phyloP scores from a whole-genome alignment of 2,888 invertebrate genomes.

The Folsomia candida region DNA sequence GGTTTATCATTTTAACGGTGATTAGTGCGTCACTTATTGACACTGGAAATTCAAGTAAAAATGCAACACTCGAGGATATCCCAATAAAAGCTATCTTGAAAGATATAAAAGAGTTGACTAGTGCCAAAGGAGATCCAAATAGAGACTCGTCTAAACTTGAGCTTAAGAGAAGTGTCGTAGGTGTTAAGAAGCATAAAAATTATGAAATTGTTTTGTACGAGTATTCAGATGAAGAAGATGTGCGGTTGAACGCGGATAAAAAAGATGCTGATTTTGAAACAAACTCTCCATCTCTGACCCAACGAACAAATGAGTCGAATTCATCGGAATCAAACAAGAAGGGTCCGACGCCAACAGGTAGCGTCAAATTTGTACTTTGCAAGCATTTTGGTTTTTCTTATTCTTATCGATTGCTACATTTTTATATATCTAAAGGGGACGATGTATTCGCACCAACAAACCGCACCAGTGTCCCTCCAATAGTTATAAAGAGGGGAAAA shows the following conservation, averaged over 20 bases:
- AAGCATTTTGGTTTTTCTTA: too few relatives aligned
- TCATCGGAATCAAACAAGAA: neutral
- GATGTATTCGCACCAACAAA: too few relatives aligned
- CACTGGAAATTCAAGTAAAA: neutral
- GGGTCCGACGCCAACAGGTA: neutral
- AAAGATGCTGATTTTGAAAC: slow-evolving; percentile 12
- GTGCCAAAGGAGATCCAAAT: too few relatives aligned
- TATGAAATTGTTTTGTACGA: slow-evolving; percentile 45
- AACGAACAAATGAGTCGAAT: too few relatives aligned
- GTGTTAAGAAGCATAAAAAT: slow-evolving; percentile 45
- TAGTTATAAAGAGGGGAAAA: too few relatives aligned
- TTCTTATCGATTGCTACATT: too few relatives aligned
- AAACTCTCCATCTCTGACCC: neutral
- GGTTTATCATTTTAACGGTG: neutral
- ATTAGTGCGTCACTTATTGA: neutral
- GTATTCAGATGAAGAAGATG: slow-evolving; percentile 21
- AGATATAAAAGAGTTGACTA: neutral
- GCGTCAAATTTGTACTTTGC: neutral
- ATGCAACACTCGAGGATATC: neutral
- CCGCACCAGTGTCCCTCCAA: too few relatives aligned
- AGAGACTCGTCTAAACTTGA: neutral
- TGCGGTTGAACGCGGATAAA: slow-evolving; percentile 9
- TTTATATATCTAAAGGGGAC: too few relatives aligned
- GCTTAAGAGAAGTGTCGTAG: slow-evolving; percentile 30
- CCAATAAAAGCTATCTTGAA: neutral